Percentiles rank a stretch among this genome's conserved stretches.
Conservation (phyloP, 2,797 vertebrate genomes). For the Gymnocypris eckloni region DNA sequence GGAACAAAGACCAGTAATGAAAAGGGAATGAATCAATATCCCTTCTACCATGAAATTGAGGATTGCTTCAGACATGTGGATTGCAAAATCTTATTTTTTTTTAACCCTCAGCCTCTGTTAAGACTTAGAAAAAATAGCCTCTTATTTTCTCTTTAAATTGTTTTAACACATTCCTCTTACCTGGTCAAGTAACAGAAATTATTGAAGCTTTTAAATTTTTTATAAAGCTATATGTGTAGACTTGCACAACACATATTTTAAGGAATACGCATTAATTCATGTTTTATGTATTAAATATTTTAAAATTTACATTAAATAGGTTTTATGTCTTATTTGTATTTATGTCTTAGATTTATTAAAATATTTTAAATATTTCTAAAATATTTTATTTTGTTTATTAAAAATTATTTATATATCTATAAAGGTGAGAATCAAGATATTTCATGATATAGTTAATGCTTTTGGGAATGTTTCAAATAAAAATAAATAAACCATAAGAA, state of each 20-base stretch:
- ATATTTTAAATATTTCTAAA: neutral
- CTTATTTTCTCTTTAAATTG: neutral
- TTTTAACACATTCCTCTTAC: neutral
- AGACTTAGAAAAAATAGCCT: neutral
- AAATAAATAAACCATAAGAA: too few relatives aligned
- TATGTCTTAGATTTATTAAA: too few relatives aligned
- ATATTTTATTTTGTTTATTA: neutral
- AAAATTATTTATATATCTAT: neutral
- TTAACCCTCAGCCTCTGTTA: conserved; percentile 1
- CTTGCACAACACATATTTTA: neutral
- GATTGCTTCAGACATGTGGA: neutral
- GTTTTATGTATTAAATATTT: neutral
- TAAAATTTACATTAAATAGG: too few relatives aligned
- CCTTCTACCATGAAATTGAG: conserved; percentile 11
- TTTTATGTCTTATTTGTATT: too few relatives aligned
- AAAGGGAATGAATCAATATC: conserved; percentile 23
- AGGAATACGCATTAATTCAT: neutral
- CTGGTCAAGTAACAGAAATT: neutral
- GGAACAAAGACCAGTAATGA: conserved; percentile 30
- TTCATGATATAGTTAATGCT: too few relatives aligned
- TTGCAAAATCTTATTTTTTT: conserved; percentile 16
- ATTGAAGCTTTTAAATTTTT: neutral
- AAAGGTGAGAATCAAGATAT: too few relatives aligned
- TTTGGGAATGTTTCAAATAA: too few relatives aligned
- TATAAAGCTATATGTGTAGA: neutral